Conservation (phyloP, 2,888 invertebrate genomes). For the Cantharis flavilabris region DNA sequence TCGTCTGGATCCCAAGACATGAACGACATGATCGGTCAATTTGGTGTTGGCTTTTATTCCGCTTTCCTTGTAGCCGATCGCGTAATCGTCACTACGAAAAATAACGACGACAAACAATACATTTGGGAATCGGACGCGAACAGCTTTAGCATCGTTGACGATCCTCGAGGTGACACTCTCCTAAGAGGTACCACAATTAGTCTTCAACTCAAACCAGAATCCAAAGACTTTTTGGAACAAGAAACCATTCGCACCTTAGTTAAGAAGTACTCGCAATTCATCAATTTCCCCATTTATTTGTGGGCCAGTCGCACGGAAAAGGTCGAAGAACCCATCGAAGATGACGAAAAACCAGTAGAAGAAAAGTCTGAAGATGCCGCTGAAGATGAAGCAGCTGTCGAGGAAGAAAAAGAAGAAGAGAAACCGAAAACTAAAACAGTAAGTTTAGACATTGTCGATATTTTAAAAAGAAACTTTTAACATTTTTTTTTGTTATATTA, state of each 20-base stretch:
- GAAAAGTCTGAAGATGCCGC: slow-evolving; percentile 62
- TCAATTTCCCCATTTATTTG: slow-evolving; percentile 97
- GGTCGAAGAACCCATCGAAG: slow-evolving; percentile 71
- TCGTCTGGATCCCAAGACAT: slow-evolving; percentile 70
- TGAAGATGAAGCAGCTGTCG: slow-evolving; percentile 68
- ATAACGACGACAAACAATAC: slow-evolving; percentile 91
- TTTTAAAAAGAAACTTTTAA: background rate
- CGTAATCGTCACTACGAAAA: slow-evolving; percentile 94
- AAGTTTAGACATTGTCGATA: background rate
- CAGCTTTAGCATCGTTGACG: slow-evolving; percentile 86
- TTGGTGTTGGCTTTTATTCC: slow-evolving; percentile 99
- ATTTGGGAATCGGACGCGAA: slow-evolving; percentile 98
- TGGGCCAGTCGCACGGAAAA: slow-evolving; percentile 80
- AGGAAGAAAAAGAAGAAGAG: slow-evolving; percentile 71
- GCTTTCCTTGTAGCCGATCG: slow-evolving; percentile 94
- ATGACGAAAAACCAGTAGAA: slow-evolving; percentile 59
- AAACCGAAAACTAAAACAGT: slow-evolving; percentile 81
- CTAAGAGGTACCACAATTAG: slow-evolving; percentile 73
- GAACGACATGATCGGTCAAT: slow-evolving; percentile 98
- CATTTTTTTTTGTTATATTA: background rate
- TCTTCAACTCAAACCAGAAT: slow-evolving; percentile 94
- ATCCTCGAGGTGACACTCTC: slow-evolving; percentile 92
- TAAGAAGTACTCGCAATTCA: slow-evolving; percentile 99
- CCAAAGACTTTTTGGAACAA: slow-evolving; percentile 92
- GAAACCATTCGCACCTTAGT: slow-evolving; percentile 89